Base-by-base conservation (phyloP, 2,113 vertebrate species). In the Semnopithecus entellus region DNA sequence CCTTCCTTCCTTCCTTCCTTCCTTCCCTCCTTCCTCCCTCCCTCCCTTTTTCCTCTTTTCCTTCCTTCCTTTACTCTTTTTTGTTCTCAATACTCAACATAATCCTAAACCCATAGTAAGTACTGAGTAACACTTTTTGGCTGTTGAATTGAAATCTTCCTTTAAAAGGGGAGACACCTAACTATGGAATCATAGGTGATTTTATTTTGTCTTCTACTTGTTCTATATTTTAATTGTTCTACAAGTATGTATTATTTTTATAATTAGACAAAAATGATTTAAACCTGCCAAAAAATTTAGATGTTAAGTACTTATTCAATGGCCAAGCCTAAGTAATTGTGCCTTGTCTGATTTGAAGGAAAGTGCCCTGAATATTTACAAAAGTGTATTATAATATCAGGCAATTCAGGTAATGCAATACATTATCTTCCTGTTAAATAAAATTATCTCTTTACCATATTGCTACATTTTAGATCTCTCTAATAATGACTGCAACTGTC, bases 151-250 rank as follows among this genome's bases (percentile, higher is more conserved):
- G 30, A 73, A 88, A 95, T 32, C 20, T 50, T 72, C n/a, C 35
- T 43, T 50, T 86, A 57, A 90, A 50, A 68, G 35, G 17, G 25
- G 5, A 75, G 52, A 82, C 94, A 3, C 1, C 40, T 79, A 88
- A 70, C 18, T 93, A 14, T 75, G 52, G 4, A 89, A 88, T 81
- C 50, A 55, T 10, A 78, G 12, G 50, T 68, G 66, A 61, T 78
- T 82, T 88, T 72, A 68, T 81, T 82, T 88, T 72, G 32, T 8
- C 73, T 90, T 90, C 94, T 52, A 52, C 27, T 78, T 95, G 17
- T n/a, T 91, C 22, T 45, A 3, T 16, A 66, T 66, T 82, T 73
- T 72, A 80, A 73, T 38, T 85, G 1, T 84, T 83, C 25, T 90
- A 57, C 0, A 92, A 76, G 0, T 45, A 38, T 25, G 11, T 40